These are phyloP conservation scores for Echeneis naucrates DNA, from an alignment of 2,797 vertebrate species.

Conservation along the genomic window DNA sequence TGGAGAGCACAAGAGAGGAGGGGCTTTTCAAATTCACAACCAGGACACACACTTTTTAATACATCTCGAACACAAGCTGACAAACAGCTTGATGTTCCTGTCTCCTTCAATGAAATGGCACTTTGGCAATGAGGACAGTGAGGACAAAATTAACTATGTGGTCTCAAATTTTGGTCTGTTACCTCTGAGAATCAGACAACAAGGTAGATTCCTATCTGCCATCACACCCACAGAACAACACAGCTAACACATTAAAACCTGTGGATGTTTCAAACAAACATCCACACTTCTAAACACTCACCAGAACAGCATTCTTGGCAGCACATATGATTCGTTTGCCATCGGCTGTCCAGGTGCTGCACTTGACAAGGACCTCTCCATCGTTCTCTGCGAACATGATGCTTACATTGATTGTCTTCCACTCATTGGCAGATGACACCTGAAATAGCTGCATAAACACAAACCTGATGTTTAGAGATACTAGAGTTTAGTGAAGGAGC, in stretches of 20 bases:
- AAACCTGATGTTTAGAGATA: no score
- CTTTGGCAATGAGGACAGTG: not conserved
- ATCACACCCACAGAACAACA: not conserved
- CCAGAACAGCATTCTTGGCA: slow-evolving; percentile 89
- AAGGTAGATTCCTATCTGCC: not conserved
- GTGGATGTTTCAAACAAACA: slow-evolving; percentile 1
- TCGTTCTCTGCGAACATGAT: slow-evolving; percentile 83
- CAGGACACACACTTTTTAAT: slow-evolving; percentile 41
- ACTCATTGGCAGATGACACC: slow-evolving; percentile 87
- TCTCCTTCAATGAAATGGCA: slow-evolving; percentile 16
- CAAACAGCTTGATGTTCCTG: slow-evolving; percentile 12
- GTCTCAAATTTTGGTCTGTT: slow-evolving; percentile 9
- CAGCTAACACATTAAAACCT: not conserved
- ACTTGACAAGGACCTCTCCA: slow-evolving; percentile 90
- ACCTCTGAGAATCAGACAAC: no score
- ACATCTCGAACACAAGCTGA: slow-evolving; percentile 14
- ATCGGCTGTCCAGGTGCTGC: slow-evolving; percentile 93
- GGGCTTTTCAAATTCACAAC: slow-evolving; percentile 34
- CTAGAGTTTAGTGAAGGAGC: no score
- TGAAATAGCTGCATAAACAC: slow-evolving; percentile 87
- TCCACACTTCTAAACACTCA: slow-evolving; percentile 77
- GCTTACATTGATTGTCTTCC: slow-evolving; percentile 88
- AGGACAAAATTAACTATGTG: slow-evolving; percentile 8
- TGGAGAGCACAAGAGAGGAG: slow-evolving; percentile 14
- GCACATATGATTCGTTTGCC: slow-evolving; percentile 87